Evolutionary conservation across 2,113 vertebrate genomes (phyloP).

Genomic region (Bufo bufo): DNA sequence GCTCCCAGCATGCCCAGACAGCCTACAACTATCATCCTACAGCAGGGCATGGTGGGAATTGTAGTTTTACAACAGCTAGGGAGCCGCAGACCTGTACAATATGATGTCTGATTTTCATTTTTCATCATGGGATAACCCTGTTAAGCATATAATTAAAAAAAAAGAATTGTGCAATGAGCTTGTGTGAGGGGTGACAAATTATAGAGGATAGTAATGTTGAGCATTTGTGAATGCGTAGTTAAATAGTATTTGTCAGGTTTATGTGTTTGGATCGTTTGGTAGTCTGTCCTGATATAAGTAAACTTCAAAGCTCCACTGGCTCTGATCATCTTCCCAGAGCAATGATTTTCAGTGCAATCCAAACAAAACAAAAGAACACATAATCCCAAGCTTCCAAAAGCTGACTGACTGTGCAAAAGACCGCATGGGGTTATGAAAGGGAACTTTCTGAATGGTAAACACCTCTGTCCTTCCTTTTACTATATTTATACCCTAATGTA

Average conservation of each 20-base stretch:
- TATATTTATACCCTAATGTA: background rate
- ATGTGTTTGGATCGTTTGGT: background rate
- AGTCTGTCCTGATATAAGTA: background rate
- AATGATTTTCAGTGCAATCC: background rate
- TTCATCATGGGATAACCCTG: too few relatives aligned
- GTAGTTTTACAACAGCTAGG: too few relatives aligned
- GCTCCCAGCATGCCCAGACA: too few relatives aligned
- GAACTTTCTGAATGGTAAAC: background rate
- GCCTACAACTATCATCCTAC: too few relatives aligned
- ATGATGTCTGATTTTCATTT: too few relatives aligned
- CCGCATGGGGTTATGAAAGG: background rate
- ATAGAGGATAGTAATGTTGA: background rate
- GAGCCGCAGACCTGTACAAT: too few relatives aligned
- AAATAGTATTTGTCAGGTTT: background rate
- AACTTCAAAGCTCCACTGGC: background rate
- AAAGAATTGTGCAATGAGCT: too few relatives aligned
- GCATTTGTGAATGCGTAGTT: background rate
- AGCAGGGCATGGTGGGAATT: too few relatives aligned
- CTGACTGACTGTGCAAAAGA: background rate
- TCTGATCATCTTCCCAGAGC: background rate
- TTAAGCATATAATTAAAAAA: too few relatives aligned
- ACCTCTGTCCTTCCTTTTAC: background rate
- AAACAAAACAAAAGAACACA: constrained; percentile 18
- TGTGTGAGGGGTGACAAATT: background rate
- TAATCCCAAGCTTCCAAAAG: constrained; percentile 2